Conservation (phyloP, 2,888 invertebrate genomes). For the Nebria brevicollis region DNA sequence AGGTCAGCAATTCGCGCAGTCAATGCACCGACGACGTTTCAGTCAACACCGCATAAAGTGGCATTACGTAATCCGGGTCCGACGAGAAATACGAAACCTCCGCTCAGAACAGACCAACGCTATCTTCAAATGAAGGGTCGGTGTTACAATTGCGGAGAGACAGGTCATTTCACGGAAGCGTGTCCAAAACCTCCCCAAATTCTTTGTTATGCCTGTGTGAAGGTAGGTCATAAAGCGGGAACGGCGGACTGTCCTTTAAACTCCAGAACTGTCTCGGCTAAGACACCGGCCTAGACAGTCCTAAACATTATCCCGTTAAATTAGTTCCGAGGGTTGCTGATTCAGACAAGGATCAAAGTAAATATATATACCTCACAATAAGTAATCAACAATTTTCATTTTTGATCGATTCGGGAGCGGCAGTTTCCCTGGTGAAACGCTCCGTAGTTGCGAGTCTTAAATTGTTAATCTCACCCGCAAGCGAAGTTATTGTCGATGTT, state of each 20-base stretch:
- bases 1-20: too few relatives aligned
- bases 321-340: too few relatives aligned
- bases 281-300: neutral
- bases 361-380: too few relatives aligned
- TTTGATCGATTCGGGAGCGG: too few relatives aligned
- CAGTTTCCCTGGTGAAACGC: too few relatives aligned
- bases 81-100: neutral
- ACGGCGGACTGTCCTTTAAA: neutral
- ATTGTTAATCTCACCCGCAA: neutral
- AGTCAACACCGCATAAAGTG: too few relatives aligned
- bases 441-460: too few relatives aligned
- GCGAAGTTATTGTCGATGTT: neutral
- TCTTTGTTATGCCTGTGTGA: slow-evolving; percentile 6
- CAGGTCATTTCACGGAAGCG: neutral
- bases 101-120: neutral
- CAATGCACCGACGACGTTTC: too few relatives aligned
- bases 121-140: slow-evolving; percentile 5
- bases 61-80: too few relatives aligned
- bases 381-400: too few relatives aligned
- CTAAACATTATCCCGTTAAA: too few relatives aligned
- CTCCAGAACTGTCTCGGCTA: slow-evolving; percentile 6
- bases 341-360: too few relatives aligned
- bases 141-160: slow-evolving; percentile 4
- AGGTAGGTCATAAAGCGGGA: neutral
- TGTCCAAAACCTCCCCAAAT: slow-evolving; percentile 10